Evolutionary conservation across 2,113 vertebrate species (phyloP).

Genomic region (Gasterosteus aculeatus): DNA sequence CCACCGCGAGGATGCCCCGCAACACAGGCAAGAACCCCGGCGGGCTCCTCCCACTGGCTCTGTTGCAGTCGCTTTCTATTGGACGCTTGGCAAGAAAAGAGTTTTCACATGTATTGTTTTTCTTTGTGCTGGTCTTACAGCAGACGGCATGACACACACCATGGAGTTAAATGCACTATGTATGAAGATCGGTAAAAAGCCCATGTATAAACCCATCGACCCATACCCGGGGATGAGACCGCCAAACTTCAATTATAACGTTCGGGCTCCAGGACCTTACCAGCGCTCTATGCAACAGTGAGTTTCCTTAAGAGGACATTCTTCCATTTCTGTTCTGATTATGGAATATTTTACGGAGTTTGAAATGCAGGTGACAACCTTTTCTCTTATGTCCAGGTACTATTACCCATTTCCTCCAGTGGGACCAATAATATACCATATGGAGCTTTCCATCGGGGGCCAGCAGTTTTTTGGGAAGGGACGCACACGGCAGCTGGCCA

Average conservation of each 20-base stretch:
- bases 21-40: slow-evolving; percentile 91
- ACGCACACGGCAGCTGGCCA: slow-evolving; percentile 93
- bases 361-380: not conserved
- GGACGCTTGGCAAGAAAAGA: not conserved
- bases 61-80: slow-evolving; percentile 2
- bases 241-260: slow-evolving; percentile 91
- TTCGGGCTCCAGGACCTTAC: slow-evolving; percentile 89
- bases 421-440: slow-evolving; percentile 93
- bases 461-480: slow-evolving; percentile 97
- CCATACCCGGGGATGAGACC: slow-evolving; percentile 93
- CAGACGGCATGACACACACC: slow-evolving; percentile 92
- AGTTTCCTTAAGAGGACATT: slow-evolving; percentile 30
- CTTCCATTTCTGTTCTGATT: not conserved
- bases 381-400: slow-evolving; percentile 82
- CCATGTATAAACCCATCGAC: slow-evolving; percentile 94
- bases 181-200: slow-evolving; percentile 97
- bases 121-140: slow-evolving; percentile 54
- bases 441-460: slow-evolving; percentile 95
- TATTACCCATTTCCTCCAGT: slow-evolving; percentile 96
- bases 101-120: not conserved
- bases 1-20: slow-evolving; percentile 84
- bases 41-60: slow-evolving; percentile 65
- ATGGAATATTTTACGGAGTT: not conserved
- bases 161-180: slow-evolving; percentile 96
- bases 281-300: slow-evolving; percentile 89